Percentiles rank a stretch among this genome's conserved stretches.
phyloP scores from a whole-genome alignment of 2,113 vertebrate species.

The Prietella phreatophila region DNA sequence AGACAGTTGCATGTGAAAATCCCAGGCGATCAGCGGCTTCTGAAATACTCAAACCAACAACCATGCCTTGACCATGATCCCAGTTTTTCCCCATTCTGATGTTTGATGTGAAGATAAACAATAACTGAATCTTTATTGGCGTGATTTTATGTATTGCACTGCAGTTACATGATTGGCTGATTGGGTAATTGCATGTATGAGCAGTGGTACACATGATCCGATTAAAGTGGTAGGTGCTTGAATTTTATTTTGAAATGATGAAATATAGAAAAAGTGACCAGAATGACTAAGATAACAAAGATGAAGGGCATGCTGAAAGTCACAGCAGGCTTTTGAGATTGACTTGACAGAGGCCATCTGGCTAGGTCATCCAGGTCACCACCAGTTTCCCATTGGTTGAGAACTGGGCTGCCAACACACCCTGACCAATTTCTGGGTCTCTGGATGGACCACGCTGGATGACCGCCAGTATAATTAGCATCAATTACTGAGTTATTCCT shows the following conservation, averaged over 20 bases:
- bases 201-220: not conserved
- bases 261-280: not conserved
- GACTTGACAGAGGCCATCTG: slow-evolving; percentile 40
- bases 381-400: slow-evolving; percentile 31
- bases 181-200: not conserved
- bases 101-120: not conserved
- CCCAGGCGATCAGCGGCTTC: not conserved
- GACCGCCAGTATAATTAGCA: slow-evolving; percentile 32
- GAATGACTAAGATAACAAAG: not conserved
- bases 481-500: slow-evolving; percentile 40
- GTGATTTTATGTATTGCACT: not conserved
- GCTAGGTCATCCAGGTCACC: slow-evolving; percentile 32
- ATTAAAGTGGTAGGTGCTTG: not conserved
- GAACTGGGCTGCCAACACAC: slow-evolving; percentile 23
- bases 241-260: not conserved
- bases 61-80: not conserved
- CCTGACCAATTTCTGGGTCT: slow-evolving; percentile 27
- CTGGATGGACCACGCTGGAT: slow-evolving; percentile 32
- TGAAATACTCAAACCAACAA: not conserved
- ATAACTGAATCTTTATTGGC: not conserved
- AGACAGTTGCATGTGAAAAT: not conserved
- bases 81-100: not conserved
- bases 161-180: not conserved
- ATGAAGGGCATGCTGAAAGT: slow-evolving; percentile 26
- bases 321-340: slow-evolving; percentile 5